Evolutionary conservation across 2,888 invertebrate genomes (phyloP), one percentile per base, ranked within the genome.

Genomic region (Apantesis nais): DNA sequence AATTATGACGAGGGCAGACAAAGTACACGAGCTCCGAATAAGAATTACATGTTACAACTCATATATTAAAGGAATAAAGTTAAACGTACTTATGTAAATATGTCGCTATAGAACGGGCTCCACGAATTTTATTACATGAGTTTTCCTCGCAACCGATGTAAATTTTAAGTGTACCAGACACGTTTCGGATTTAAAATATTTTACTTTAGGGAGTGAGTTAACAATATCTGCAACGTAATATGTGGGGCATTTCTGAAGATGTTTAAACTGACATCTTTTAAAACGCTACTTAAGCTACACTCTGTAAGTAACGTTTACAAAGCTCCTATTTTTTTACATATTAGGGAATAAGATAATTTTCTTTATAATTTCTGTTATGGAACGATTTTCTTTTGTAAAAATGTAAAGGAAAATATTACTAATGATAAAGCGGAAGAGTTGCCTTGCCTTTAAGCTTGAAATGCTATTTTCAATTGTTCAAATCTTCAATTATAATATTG

Each of bases 21-120:
- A 55, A 66, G 65, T 58, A 78, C 62, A 79, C 74, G 76, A 78
- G 79, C 70, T 78, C 62, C 74, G 79, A 79, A 79, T 79, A 79
- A 79, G 71, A 80, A 80, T 79, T 78, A 78, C 72, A 79, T 71
- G 76, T 80, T 79, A 79, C 71, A 79, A 76, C 68, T 76, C 76
- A 58, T 78, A 74, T 78, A 79, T 76, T 71, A 76, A 79, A 76
- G 76, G 80, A 76, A 80, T 80, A 71, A 78, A 79, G 76, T 80
- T 79, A 74, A 76, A 74, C 65, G 61, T 65, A 66, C 60, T 78
- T 79, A 79, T 80, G 76, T 76, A 80, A 79, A 79, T 80, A 78
- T 79, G 80, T 80, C 80, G 76, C 70, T 71, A 80, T 71, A 62
- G 71, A 74, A 63, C 74, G 80, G 71, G 64, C 63, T 71, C 71